phyloP scores from a whole-genome alignment of 1,140 invertebrate species.

The Drosophila seguyi region DNA sequence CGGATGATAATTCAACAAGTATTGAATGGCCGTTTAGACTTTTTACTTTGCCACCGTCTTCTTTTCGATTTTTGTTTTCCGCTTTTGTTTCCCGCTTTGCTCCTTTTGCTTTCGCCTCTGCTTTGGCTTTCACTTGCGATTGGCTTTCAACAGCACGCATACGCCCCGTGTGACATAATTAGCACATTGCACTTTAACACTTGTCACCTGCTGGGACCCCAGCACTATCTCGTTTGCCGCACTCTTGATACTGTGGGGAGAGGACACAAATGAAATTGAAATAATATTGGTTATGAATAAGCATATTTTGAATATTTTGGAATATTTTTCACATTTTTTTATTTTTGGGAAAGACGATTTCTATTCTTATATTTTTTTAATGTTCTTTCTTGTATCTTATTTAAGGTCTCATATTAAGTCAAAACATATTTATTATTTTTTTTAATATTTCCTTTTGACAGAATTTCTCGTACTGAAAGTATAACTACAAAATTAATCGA shows the following conservation, averaged over 20 bases:
- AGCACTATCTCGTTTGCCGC: not conserved
- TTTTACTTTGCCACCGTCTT: constrained; percentile 28
- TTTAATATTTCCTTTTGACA: not conserved
- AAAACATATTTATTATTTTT: not conserved
- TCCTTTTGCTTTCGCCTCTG: constrained; percentile 32
- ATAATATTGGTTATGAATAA: no score
- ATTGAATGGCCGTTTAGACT: constrained; percentile 51
- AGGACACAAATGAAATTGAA: not conserved
- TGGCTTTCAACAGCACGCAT: constrained; percentile 64
- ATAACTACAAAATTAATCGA: not conserved
- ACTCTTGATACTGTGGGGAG: not conserved
- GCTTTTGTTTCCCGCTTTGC: constrained; percentile 24
- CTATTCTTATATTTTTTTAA: not conserved
- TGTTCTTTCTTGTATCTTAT: not conserved
- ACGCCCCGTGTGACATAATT: constrained; percentile 77
- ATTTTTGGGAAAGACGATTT: no score
- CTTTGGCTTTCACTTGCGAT: constrained; percentile 56
- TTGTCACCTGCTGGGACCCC: constrained; percentile 25
- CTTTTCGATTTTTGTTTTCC: constrained; percentile 28
- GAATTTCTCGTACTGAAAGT: not conserved
- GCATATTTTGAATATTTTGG: not conserved
- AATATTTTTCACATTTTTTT: no score
- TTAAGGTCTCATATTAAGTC: no score
- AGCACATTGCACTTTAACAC: constrained; percentile 80
- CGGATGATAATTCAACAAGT: constrained; percentile 68